phyloP scores from a whole-genome alignment of 2,797 vertebrate species.

The Crocodylus rhombifer region DNA sequence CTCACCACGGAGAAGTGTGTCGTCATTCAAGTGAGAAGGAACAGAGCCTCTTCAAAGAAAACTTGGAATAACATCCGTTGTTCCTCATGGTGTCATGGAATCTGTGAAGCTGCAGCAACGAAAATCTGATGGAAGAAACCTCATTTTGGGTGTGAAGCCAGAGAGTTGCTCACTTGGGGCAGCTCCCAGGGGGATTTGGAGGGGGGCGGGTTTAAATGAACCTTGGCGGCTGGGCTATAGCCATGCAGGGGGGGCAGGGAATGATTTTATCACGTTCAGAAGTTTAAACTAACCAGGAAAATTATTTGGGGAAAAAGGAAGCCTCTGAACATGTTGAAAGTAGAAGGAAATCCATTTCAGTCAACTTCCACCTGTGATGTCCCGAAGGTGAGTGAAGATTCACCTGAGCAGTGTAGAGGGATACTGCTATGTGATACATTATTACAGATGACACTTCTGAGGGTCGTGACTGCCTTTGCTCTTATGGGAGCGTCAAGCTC shows the following conservation, averaged over 20 bases:
- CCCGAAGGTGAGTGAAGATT: too few relatives aligned
- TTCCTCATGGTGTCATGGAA: background rate
- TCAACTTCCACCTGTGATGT: background rate
- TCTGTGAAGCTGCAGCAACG: conserved; percentile 51
- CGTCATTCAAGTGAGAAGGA: background rate
- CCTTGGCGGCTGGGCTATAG: background rate
- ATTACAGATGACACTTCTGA: too few relatives aligned
- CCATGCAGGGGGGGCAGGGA: background rate
- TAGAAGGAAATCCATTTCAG: background rate
- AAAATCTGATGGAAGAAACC: background rate
- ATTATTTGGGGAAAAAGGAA: background rate
- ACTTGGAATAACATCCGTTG: conserved; percentile 69
- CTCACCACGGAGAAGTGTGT: background rate
- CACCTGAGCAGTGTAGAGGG: too few relatives aligned
- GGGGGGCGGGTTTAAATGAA: background rate
- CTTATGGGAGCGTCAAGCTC: too few relatives aligned
- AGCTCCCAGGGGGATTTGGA: background rate
- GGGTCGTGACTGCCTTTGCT: too few relatives aligned
- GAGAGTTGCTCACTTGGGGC: background rate
- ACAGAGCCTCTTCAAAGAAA: background rate
- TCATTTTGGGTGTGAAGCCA: too few relatives aligned
- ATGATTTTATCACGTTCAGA: background rate
- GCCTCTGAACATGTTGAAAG: background rate
- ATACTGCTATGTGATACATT: too few relatives aligned
- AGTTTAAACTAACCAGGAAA: background rate